Conservation (phyloP, 2,888 invertebrate species). For the Sericinus montela region DNA sequence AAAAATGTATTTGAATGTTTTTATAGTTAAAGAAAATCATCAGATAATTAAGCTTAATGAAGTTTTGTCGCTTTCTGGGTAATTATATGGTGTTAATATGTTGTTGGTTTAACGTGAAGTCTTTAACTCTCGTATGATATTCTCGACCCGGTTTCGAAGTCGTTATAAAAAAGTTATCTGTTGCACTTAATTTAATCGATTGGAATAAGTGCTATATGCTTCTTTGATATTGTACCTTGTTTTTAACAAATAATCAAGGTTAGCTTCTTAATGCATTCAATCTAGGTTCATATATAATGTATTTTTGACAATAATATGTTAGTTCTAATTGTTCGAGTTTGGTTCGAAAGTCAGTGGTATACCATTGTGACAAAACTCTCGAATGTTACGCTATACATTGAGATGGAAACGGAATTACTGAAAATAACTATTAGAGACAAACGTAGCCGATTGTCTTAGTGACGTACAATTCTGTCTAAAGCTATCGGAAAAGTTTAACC, state of each 20-base stretch:
- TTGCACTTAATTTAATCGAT: neutral
- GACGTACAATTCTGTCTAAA: conserved; percentile 9
- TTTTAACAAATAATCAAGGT: neutral
- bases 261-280: too few relatives aligned
- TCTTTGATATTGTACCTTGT: neutral
- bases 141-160: conserved; percentile 1
- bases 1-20: neutral
- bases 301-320: too few relatives aligned
- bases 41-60: conserved; percentile 5
- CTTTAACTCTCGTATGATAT: neutral
- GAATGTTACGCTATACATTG: conserved; percentile 31
- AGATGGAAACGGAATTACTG: conserved; percentile 40
- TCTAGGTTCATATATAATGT: too few relatives aligned
- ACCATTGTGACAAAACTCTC: conserved; percentile 20
- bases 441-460: conserved; percentile 26
- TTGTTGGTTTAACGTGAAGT: neutral
- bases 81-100: neutral
- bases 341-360: neutral
- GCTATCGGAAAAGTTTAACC: neutral
- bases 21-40: conserved; percentile 9
- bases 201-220: neutral
- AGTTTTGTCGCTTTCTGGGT: conserved; percentile 1
- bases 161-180: conserved; percentile 2
- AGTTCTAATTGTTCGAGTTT: neutral
- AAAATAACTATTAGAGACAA: conserved; percentile 40